Evolutionary conservation across 2,113 vertebrate genomes (phyloP), one percentile per base, ranked within the genome.

Genomic region (Nothobranchius furzeri): DNA sequence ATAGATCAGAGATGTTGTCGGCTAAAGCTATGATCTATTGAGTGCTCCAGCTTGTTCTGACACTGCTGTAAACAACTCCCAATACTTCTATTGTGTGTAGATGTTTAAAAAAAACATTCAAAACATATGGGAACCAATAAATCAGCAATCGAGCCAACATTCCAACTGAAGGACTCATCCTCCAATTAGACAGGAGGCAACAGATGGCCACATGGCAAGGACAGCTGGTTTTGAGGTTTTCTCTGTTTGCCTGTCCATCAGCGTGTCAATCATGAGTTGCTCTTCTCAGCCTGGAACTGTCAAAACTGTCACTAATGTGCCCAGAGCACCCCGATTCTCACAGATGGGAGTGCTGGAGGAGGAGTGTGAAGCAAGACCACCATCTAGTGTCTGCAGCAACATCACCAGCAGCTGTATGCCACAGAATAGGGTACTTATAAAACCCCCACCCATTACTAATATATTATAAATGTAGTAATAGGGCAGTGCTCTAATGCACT

Each of bases 161-260:
- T 70, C 55, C 61, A 76, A 64, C 67, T 24, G 17, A 54, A 71
- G 67, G 64, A 17, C 66, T 68, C 68, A 69, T 72, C 76, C 60
- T 65, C 81, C 72, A 89, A 85, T 88, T 86, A 88, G 63, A 69
- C 67, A 43, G 24, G 58, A 71, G 46, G 63, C 43, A 14, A 68
- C 90, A 88, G 87, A 88, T 89, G 85, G 85, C 61, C 48, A 45
- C 64, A 37, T 45, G 60, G 68, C 37, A 20, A 71, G 83, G 83
- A 84, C 85, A 88, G 76, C 81, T 85, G 82, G 58, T 79, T 88
- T 70, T 64, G 73, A 82, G 69, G 40, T 79, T 77, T 83, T 62
- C 69, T 5, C 75, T 57, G 75, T 74, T 76, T 85, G 75, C 76
- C 73, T 70, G 73, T 81, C 82, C 73, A 48, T 88, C 82, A 76